A percentile compares a stretch with the other conserved stretches of the same genome.
Evolutionary conservation across 2,113 vertebrate genomes (phyloP).

Genomic region (Cranoglanis bouderius): DNA sequence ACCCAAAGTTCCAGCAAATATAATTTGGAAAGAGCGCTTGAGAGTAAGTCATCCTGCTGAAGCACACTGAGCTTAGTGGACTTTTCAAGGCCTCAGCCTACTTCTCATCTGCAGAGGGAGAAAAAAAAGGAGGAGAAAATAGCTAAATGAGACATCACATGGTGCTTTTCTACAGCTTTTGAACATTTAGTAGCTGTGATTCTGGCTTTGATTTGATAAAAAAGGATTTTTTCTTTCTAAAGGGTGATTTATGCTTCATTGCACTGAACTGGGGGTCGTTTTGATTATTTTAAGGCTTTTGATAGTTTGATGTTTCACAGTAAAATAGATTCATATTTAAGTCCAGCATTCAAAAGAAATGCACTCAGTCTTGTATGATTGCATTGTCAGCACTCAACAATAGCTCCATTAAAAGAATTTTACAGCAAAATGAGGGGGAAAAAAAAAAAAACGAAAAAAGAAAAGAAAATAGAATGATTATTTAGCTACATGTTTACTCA

Average conservation of each 20-base stretch:
- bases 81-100: slow-evolving; percentile 66
- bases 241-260: slow-evolving; percentile 20
- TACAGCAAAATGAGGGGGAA: not conserved
- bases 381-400: not conserved
- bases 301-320: slow-evolving; percentile 20
- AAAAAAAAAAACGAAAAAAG: not conserved
- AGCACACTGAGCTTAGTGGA: slow-evolving; percentile 63
- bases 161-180: slow-evolving; percentile 54
- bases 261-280: not conserved
- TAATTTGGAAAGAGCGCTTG: slow-evolving; percentile 58
- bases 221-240: not conserved
- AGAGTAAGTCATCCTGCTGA: slow-evolving; percentile 56
- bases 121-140: slow-evolving; percentile 35
- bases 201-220: slow-evolving; percentile 29
- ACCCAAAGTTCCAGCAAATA: slow-evolving; percentile 50
- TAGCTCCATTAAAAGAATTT: not conserved
- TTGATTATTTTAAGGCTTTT: slow-evolving; percentile 26
- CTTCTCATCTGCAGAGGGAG: slow-evolving; percentile 60
- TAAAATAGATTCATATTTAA: not conserved
- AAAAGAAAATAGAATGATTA: not conserved
- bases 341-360: not conserved
- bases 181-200: slow-evolving; percentile 22
- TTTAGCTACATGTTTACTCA: slow-evolving; percentile 11
- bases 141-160: slow-evolving; percentile 55
- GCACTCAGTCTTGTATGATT: not conserved